phyloP scores from a whole-genome alignment of 2,113 vertebrate genomes.

The Vanacampus margaritifer region DNA sequence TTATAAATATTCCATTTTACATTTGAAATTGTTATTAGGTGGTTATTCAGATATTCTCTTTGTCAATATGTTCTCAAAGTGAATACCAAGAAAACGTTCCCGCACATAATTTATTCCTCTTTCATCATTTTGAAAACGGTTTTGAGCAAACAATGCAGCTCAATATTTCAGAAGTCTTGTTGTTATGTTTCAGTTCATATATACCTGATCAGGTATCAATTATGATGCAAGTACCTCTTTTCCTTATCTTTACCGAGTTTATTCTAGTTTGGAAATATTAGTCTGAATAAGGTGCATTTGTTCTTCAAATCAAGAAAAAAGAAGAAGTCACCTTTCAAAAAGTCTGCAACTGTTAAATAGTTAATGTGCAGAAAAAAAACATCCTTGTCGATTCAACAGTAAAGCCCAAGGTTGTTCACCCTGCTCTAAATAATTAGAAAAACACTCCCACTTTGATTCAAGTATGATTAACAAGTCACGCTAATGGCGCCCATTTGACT shows the following conservation, averaged over 20 bases:
- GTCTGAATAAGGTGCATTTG: not conserved
- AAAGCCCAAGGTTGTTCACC: conserved; percentile 21
- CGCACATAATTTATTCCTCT: not conserved
- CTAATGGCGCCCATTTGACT: conserved; percentile 33
- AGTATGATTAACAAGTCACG: conserved; percentile 38
- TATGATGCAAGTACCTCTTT: not conserved
- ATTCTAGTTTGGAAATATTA: not conserved
- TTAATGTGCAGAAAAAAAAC: not conserved
- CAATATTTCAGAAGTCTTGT: not conserved
- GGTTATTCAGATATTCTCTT: no score
- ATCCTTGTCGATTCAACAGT: conserved; percentile 19
- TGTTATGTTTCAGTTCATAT: not conserved
- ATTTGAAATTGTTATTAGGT: no score
- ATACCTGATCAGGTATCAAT: not conserved
- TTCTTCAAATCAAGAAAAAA: no score
- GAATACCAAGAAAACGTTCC: not conserved
- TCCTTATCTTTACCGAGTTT: not conserved
- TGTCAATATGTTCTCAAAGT: not conserved
- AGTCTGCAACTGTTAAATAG: not conserved
- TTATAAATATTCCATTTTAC: not conserved
- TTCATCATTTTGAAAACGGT: not conserved
- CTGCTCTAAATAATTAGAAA: conserved; percentile 17
- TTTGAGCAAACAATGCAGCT: not conserved
- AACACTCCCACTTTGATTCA: conserved; percentile 34
- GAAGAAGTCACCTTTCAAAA: not conserved